Evolutionary conservation across 2,888 invertebrate species (phyloP).

Genomic region (Sthenelais limicola): DNA sequence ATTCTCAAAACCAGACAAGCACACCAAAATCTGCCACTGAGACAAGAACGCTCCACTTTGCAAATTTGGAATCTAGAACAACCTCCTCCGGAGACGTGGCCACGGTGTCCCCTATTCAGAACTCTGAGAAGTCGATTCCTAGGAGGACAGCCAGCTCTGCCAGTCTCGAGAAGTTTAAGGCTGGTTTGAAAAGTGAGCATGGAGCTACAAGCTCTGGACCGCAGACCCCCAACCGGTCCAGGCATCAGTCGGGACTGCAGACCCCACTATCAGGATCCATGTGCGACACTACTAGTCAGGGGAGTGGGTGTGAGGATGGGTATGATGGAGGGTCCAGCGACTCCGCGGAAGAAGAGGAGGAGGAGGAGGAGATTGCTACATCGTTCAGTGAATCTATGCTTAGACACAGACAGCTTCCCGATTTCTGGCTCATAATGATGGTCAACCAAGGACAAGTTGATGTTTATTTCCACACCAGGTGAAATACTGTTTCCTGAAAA

Average conservation of each 20-base stretch:
- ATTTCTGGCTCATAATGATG: conserved; percentile 82
- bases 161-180: conserved; percentile 53
- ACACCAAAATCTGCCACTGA: neutral
- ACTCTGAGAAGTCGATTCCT: neutral
- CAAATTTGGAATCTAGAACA: neutral
- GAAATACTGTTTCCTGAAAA: neutral
- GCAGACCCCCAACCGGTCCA: conserved; percentile 38
- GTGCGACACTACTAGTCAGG: conserved; percentile 50
- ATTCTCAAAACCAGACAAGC: neutral
- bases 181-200: neutral
- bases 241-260: conserved; percentile 49
- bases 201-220: neutral
- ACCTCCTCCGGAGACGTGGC: no score
- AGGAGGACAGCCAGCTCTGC: conserved; percentile 45
- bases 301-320: conserved; percentile 59
- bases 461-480: conserved; percentile 81
- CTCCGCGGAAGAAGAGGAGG: conserved; percentile 77
- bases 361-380: conserved; percentile 74
- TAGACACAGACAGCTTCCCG: conserved; percentile 77
- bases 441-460: conserved; percentile 77
- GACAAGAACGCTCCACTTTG: conserved; percentile 15
- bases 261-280: conserved; percentile 40
- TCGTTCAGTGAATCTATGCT: conserved; percentile 60
- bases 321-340: conserved; percentile 80
- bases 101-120: no score